Conservation (phyloP, 2,888 invertebrate species). For the Ormyrus rosae region DNA sequence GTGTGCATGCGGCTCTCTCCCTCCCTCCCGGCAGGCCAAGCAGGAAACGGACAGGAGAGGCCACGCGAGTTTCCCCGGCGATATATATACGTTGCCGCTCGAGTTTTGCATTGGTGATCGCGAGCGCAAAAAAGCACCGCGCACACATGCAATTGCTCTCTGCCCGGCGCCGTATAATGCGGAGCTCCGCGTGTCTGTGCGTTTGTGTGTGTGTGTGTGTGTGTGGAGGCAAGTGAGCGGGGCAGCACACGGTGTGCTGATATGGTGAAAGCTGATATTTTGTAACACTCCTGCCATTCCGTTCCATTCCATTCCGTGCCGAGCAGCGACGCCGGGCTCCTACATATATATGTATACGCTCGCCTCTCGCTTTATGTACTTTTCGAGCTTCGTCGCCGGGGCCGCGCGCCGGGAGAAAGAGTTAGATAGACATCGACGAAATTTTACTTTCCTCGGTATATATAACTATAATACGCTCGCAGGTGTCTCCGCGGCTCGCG, state of each 20-base stretch:
- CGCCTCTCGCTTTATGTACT: background rate
- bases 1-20: background rate
- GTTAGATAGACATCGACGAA: slow-evolving; percentile 13
- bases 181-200: no score
- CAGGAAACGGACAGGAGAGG: slow-evolving; percentile 30
- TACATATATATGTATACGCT: slow-evolving; percentile 6
- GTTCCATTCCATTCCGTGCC: slow-evolving; percentile 70
- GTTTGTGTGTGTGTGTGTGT: no score
- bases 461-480: background rate
- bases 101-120: slow-evolving; percentile 33
- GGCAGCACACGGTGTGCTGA: slow-evolving; percentile 64
- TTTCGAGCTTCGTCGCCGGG: no score
- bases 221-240: slow-evolving; percentile 21
- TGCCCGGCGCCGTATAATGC: background rate
- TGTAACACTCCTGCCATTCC: slow-evolving; percentile 74
- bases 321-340: background rate
- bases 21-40: background rate
- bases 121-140: background rate
- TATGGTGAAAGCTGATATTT: slow-evolving; percentile 76
- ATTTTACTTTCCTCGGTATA: slow-evolving; percentile 41
- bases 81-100: background rate
- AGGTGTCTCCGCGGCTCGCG: background rate
- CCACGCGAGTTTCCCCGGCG: slow-evolving; percentile 21
- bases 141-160: slow-evolving; percentile 24
- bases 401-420: slow-evolving; percentile 23